Base-by-base conservation (phyloP, 2,888 invertebrate species). In the Volucella inanis region DNA sequence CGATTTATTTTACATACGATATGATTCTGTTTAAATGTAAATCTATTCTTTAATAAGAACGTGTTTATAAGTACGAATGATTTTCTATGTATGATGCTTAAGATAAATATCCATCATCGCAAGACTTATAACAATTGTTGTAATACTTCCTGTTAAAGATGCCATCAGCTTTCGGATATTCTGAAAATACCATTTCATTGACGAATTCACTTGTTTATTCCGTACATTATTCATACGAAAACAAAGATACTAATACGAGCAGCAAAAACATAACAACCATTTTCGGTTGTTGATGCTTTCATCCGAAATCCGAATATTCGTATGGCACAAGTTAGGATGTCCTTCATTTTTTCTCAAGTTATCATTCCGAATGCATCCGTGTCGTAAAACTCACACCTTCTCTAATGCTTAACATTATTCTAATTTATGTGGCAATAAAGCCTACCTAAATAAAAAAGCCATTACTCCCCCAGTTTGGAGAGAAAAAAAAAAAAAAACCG, bases 371-470 rank as follows among this genome's bases (percentile, higher is more conserved):
- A 72, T 77, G 72, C 76, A 85, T 85, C 72, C 81, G 14, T 61
- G 68, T 72, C 85, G 59, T 85, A 67, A 81, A 68, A 81, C 85
- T 85, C 81, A 85, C 81, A 85, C 85, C 80, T 85, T 67, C 31
- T 18, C 67, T 71, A 64, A 79, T 72, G 54, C 72, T 57, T 45
- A 59, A 85, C 81, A 85, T 85, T 81, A 85, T 85, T 81, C 85
- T 85, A 85, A 85, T 85, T 85, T 85, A 85, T 85, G 81, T 85
- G 68, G 81, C 81, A 68, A 81, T 85, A 81, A 85, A 77, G 76
- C 65, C 81, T 72, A 59, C 81, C 81, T 62, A 67, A 77, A 57
- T 67, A 76, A 55, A 55, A 72, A 81, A 75, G 54, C 75, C 70
- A 70, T 84, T 79, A 79, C 65, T 47, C 61, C 54, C 55, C 59